Evolutionary conservation across 2,888 invertebrate species (phyloP), one percentile per base, ranked within the genome.

Genomic region (Lacanobia wlatinum): DNA sequence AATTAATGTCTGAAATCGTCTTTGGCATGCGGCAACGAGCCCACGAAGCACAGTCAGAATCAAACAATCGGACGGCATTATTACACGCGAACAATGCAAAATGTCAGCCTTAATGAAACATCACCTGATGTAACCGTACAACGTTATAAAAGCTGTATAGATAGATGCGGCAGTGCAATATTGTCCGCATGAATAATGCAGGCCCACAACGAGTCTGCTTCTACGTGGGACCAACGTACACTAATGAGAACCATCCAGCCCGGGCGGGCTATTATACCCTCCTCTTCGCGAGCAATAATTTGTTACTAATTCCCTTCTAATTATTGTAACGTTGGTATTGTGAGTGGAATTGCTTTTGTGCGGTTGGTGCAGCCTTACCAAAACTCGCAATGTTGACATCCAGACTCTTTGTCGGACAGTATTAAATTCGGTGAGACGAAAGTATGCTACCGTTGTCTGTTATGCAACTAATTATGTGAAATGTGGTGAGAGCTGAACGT

Each of bases 121-220:
- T 86, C 84, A 84, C 84, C 82, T 77, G 79, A 83, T 84, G 83
- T 85, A 84, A 80, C 78, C 65, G 62, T 83, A 84, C 72, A 87
- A 78, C 87, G 86, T 88, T 89, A 89, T 88, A 89, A 89, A 87
- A 88, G 85, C 84, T 50, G 87, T 90, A 90, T 86, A 87, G 88
- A 88, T 89, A 90, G 90, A 90, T 89, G 90, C 89, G 91, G 90
- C 88, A 89, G 88, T 92, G 94, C 94, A 96, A 95, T 95, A 95
- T 94, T 94, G 94, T 94, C 92, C 92, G 91, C 94, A 95, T 95
- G 95, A 95, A 95, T 96, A 95, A 96, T 96, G 95, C 95, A 95
- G 92, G 88, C 84, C 89, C 89, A 89, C 91, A 91, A 91, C 91
- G 90, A 91, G 89, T 60, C 89, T 88, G 85, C 90, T 90, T 90